Evolutionary conservation across 2,888 invertebrate species (phyloP), one percentile per base, ranked within the genome.

Genomic region (Stegana nigrithorax): DNA sequence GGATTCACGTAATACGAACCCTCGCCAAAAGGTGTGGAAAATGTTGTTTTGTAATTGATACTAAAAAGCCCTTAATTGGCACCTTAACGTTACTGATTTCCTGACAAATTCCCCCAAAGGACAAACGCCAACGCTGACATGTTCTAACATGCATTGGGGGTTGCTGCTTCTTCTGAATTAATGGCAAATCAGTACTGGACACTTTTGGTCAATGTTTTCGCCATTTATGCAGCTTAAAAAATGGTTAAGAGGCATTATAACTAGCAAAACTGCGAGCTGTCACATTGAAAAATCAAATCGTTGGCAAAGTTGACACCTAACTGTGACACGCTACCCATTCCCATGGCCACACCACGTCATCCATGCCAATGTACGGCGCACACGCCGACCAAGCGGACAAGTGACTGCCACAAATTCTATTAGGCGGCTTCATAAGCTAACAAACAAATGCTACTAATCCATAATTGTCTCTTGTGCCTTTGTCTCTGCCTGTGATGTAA

Each of bases 41-140:
- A 83, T 83, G 82, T 79, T 79, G 79, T 75, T 74, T 83, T 83
- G 85, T 84, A 85, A 84, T 84, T 85, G 85, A 84, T 84, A 84
- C 84, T 84, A 83, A 85, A 84, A 84, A 84, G 83, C 83, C 83
- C 83, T 83, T 84, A 84, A 84, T 84, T 84, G 84, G 83, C 83
- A 84, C 81, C 83, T 83, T 83, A 82, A 81, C 81, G 78, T 79
- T 75, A 68, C 74, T 79, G 81, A 81, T 83, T 80, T 79, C 72
- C 77, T 79, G 80, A 80, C 80, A 80, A 80, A 80, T 80, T 75
- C 72, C 80, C 80, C 80, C 80, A 74, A 79, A 81, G 80, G 80
- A 79, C 80, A 66, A 29, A 5, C 32, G n/a, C 10, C 32, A 32
- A n/a, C 2, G 32, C 10, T n/a, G n/a, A n/a, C n/a, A n/a, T n/a